These are phyloP conservation scores for Dascillus cervinus DNA, from an alignment of 2,888 invertebrate genomes.

Conservation along the genomic window DNA sequence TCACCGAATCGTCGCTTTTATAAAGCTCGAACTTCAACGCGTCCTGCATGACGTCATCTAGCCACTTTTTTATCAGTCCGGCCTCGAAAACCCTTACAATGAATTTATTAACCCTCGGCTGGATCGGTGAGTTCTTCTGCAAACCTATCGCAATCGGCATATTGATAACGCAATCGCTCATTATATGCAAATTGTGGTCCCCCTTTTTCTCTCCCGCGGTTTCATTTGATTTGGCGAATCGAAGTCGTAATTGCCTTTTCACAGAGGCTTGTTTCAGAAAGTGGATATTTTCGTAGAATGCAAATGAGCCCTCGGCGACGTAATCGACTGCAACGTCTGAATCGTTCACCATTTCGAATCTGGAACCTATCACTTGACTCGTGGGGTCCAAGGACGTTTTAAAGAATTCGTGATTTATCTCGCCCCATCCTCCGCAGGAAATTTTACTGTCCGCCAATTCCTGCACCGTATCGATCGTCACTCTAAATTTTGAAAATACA, in stretches of 20 bases:
- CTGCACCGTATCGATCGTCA: slow-evolving; percentile 70
- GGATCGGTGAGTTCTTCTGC: slow-evolving; percentile 74
- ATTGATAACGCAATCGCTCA: slow-evolving; percentile 71
- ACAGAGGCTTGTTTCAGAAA: slow-evolving; percentile 60
- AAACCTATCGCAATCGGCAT: slow-evolving; percentile 77
- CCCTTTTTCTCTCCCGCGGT: slow-evolving; percentile 14
- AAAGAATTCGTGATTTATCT: slow-evolving; percentile 63
- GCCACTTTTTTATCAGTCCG: slow-evolving; percentile 72
- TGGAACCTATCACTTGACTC: slow-evolving; percentile 58
- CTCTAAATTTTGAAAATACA: slow-evolving; percentile 44
- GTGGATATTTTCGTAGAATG: slow-evolving; percentile 73
- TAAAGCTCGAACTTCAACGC: slow-evolving; percentile 48
- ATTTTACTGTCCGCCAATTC: slow-evolving; percentile 61
- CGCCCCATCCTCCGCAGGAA: slow-evolving; percentile 64
- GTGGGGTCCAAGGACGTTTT: slow-evolving; percentile 58
- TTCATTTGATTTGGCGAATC: slow-evolving; percentile 17
- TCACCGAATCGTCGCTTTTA: slow-evolving; percentile 45
- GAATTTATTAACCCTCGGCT: slow-evolving; percentile 58
- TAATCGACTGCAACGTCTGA: slow-evolving; percentile 56
- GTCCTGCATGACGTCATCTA: slow-evolving; percentile 62
- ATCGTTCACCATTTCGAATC: slow-evolving; percentile 56
- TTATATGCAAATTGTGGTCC: slow-evolving; percentile 59
- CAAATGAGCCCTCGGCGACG: slow-evolving; percentile 63
- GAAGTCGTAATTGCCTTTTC: slow-evolving; percentile 45
- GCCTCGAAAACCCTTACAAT: slow-evolving; percentile 64